Evolutionary conservation across 2,888 invertebrate genomes (phyloP).

Genomic region (Ennomos fuscantarius): DNA sequence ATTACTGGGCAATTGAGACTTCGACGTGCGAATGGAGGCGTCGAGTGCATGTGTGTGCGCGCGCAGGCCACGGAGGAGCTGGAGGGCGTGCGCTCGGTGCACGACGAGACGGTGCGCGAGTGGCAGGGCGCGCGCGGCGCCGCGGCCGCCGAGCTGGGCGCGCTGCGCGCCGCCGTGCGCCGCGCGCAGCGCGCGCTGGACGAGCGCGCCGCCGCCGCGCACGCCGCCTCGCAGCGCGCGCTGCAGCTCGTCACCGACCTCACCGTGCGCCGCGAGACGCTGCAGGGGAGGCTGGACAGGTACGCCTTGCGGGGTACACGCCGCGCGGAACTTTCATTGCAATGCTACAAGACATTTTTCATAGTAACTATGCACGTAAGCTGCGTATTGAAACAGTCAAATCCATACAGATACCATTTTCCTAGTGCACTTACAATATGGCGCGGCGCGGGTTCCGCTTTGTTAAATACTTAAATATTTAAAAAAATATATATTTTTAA

Average conservation of each 20-base stretch:
- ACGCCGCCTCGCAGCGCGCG: slow-evolving; percentile 50
- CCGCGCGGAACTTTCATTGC: too few species aligned
- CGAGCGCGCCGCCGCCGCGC: slow-evolving; percentile 45
- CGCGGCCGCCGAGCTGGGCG: slow-evolving; percentile 39
- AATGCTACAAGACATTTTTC: too few species aligned
- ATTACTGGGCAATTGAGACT: too few species aligned
- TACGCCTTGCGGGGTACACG: slow-evolving; percentile 40
- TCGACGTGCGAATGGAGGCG: too few species aligned
- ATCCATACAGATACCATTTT: too few species aligned
- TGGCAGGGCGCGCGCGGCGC: slow-evolving; percentile 59
- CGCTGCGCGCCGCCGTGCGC: slow-evolving; percentile 42
- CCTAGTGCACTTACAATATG: too few species aligned
- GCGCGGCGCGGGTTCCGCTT: too few species aligned
- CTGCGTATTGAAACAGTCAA: too few species aligned
- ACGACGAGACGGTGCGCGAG: slow-evolving; percentile 76
- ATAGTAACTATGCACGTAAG: too few species aligned
- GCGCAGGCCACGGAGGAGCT: slow-evolving; percentile 74
- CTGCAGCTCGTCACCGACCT: slow-evolving; percentile 71
- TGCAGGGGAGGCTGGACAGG: slow-evolving; percentile 72
- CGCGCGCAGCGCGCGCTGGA: slow-evolving; percentile 42
- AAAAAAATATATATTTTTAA: too few species aligned
- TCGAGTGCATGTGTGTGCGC: background rate
- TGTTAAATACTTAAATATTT: too few species aligned
- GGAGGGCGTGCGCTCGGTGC: slow-evolving; percentile 80
- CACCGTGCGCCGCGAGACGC: slow-evolving; percentile 73